Evolutionary conservation across 2,113 vertebrate species (phyloP).

Genomic region (Puffinus mauretanicus): DNA sequence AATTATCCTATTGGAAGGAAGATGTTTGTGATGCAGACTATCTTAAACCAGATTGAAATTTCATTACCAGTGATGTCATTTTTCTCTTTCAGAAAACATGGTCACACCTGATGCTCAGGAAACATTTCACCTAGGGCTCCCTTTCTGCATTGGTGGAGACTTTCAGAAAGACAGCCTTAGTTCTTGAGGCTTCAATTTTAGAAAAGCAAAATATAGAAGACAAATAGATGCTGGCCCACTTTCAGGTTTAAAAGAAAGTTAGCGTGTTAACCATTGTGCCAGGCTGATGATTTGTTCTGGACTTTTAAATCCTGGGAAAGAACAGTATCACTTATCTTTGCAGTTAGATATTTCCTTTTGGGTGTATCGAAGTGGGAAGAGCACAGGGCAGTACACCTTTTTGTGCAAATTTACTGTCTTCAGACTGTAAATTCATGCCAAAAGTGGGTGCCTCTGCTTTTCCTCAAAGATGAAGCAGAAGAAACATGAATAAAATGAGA

Average conservation of each 20-base stretch:
- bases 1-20: background rate
- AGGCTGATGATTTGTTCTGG: background rate
- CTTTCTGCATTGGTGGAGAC: background rate
- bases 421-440: background rate
- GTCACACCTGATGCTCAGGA: background rate
- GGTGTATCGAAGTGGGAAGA: background rate
- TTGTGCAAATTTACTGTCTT: background rate
- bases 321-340: background rate
- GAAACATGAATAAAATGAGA: background rate
- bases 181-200: background rate
- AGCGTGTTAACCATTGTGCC: background rate
- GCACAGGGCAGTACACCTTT: background rate
- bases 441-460: background rate
- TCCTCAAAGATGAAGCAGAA: background rate
- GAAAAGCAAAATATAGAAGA: background rate
- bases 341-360: background rate
- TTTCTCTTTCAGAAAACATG: background rate
- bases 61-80: background rate
- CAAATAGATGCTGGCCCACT: background rate
- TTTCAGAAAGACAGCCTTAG: background rate
- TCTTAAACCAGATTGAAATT: background rate
- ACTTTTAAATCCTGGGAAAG: background rate
- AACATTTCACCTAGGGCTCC: background rate
- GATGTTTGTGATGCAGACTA: background rate
- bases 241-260: background rate